Evolutionary conservation across 2,888 invertebrate genomes (phyloP), one percentile per base, ranked within the genome.

Genomic region (Sesia apiformis): DNA sequence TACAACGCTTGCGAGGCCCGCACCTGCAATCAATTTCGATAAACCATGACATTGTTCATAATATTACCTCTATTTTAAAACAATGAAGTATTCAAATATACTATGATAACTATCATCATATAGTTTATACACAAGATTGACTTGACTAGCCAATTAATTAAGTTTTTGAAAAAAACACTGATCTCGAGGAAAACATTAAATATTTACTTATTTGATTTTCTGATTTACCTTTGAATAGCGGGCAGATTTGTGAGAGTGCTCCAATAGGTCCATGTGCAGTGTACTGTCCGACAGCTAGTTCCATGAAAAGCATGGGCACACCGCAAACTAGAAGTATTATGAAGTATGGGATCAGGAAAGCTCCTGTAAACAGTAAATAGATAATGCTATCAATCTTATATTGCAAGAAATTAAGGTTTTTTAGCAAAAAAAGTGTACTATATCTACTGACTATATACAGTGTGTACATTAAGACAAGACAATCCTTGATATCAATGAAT

Each of bases 291-390:
- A 98, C 92, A 49, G 96, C 94, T 66, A 98, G 86, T 84, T 98
- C 98, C 97, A 98, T 97, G 79, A 97, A 97, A 58, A 98, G 91
- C 90, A 98, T 92, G 23, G 98, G 98, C 64, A 97, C 93, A 58
- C 97, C 97, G 78, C 97, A 97, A 66, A 97, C 91, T 70, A 97
- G 79, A 86, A 98, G 92, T 84, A 97, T 96, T 82, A 97, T 93
- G 86, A 97, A 95, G 89, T 98, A 98, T 64, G 98, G 98, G 82
- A 98, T 94, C 78, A 98, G 93, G 90, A 98, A 98, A 58, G 97
- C 97, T 75, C 97, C 97, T 97, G 92, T 56, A 91, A 90, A 50
- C 6, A 50, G 39, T 38, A 50, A 50, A 23, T 7, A 42, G 1
- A 50, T 50, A 50, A 38, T 42, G 23, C 23, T 23, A 23, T 23